Conservation (phyloP, 2,113 vertebrate species). For the Philantomba maxwellii region DNA sequence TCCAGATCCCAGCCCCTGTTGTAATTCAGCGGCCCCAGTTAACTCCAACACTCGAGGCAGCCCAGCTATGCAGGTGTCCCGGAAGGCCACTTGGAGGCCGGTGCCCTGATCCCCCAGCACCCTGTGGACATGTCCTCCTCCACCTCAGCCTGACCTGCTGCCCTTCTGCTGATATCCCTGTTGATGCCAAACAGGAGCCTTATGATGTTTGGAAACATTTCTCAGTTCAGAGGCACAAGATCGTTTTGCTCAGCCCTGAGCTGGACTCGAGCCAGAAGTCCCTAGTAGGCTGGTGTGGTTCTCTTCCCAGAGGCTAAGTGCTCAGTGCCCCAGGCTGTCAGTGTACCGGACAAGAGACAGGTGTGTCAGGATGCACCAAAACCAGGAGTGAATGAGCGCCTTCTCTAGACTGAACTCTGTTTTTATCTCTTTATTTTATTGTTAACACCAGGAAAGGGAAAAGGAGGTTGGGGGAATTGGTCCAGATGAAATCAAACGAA, state of each 20-base stretch:
- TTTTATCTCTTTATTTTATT: background rate
- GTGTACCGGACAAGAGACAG: background rate
- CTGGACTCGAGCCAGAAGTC: background rate
- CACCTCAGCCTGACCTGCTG: background rate
- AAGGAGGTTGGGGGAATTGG: background rate
- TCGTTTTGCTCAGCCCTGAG: background rate
- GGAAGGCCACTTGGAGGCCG: background rate
- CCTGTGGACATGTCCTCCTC: rapidly evolving
- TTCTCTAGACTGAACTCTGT: background rate
- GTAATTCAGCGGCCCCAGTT: background rate
- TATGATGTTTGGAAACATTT: background rate
- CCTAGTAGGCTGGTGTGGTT: background rate
- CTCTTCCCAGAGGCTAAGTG: background rate
- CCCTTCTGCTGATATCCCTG: background rate
- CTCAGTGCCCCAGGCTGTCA: too few relatives aligned
- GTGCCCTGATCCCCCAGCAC: background rate
- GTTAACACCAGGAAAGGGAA: background rate
- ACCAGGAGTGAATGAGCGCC: background rate
- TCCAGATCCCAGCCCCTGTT: background rate
- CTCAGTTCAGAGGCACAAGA: background rate
- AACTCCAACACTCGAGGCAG: background rate
- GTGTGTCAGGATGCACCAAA: background rate
- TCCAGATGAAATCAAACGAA: background rate
- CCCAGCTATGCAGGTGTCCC: background rate
- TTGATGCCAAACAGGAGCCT: background rate